Conservation (phyloP, 2,888 invertebrate species). For the Drosophila paracracens region DNA sequence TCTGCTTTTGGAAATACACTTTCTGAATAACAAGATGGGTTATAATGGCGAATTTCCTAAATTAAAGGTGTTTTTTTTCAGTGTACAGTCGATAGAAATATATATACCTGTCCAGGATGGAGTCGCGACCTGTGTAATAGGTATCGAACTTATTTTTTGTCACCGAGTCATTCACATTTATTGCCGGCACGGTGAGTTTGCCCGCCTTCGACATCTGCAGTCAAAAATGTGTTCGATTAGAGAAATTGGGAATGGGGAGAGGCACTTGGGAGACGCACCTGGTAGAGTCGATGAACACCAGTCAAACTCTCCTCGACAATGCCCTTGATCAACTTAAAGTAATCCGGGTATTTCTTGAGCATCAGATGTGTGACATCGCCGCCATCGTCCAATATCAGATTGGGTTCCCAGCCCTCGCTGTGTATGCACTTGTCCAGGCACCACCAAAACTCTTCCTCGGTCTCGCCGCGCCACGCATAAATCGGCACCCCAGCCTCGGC, state of each 20-base stretch:
- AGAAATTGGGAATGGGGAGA: background rate
- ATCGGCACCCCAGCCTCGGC: conserved; percentile 95
- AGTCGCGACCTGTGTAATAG: conserved; percentile 96
- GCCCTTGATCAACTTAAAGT: conserved; percentile 96
- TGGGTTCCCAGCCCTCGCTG: conserved; percentile 96
- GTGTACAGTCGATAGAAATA: background rate
- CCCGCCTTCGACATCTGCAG: conserved; percentile 74
- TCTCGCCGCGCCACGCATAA: conserved; percentile 98
- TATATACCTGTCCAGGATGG: conserved; percentile 91
- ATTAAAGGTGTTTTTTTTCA: rapidly evolving
- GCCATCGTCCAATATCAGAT: conserved; percentile 98
- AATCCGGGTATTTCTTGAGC: conserved; percentile 96
- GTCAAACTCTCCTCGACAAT: conserved; percentile 99
- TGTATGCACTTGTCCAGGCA: conserved; percentile 97
- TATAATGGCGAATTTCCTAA: background rate
- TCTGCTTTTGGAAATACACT: background rate
- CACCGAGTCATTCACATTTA: conserved; percentile 90
- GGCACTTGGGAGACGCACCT: conserved; percentile 23
- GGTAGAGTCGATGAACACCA: conserved; percentile 96
- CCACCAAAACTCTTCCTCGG: conserved; percentile 99
- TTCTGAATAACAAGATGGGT: background rate
- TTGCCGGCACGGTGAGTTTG: conserved; percentile 79
- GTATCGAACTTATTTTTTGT: conserved; percentile 99
- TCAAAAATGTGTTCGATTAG: background rate
- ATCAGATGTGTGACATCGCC: conserved; percentile 98